These are phyloP conservation scores for Pogona vitticeps DNA, from an alignment of 2,113 vertebrate genomes.

Conservation along the genomic window DNA sequence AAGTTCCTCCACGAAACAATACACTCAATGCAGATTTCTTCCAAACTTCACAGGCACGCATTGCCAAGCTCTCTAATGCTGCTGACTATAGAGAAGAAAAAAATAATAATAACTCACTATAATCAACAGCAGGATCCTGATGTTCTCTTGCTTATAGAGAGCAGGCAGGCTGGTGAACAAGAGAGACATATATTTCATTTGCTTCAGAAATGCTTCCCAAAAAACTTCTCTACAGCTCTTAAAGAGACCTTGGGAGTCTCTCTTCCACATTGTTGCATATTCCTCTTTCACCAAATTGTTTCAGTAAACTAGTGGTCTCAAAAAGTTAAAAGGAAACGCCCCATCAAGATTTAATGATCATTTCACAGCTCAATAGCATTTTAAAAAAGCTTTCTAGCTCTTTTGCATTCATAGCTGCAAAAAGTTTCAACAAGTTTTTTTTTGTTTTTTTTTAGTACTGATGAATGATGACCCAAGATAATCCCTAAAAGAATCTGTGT, in stretches of 20 bases:
- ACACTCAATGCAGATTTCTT: slow-evolving; percentile 18
- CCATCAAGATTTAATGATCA: slow-evolving; percentile 52
- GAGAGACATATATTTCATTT: background rate
- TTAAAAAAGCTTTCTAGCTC: slow-evolving; percentile 33
- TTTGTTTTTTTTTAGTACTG: background rate
- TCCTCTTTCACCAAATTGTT: slow-evolving; percentile 38
- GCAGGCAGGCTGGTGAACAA: background rate
- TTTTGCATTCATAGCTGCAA: slow-evolving; percentile 40
- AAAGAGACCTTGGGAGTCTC: slow-evolving; percentile 2
- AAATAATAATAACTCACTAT: background rate
- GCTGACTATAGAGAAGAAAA: slow-evolving; percentile 21
- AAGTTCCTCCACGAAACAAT: slow-evolving; percentile 61
- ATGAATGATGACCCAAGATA: slow-evolving; percentile 21
- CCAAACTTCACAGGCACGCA: background rate
- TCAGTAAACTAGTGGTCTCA: slow-evolving; percentile 49
- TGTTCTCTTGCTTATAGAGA: slow-evolving; percentile 7
- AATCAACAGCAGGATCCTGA: background rate
- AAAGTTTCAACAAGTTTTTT: slow-evolving; percentile 47
- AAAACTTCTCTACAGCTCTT: slow-evolving; percentile 18
- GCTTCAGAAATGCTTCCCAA: slow-evolving; percentile 32
- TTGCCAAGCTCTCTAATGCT: slow-evolving; percentile 29
- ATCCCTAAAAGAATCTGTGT: slow-evolving; percentile 43
- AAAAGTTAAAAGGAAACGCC: slow-evolving; percentile 51
- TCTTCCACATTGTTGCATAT: slow-evolving; percentile 11
- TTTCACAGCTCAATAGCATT: slow-evolving; percentile 23